A percentile compares a stretch with the other conserved stretches of the same genome.
These are phyloP conservation scores for Invenusta paracnida DNA, from an alignment of 2,888 invertebrate species.

Conservation along the genomic window DNA sequence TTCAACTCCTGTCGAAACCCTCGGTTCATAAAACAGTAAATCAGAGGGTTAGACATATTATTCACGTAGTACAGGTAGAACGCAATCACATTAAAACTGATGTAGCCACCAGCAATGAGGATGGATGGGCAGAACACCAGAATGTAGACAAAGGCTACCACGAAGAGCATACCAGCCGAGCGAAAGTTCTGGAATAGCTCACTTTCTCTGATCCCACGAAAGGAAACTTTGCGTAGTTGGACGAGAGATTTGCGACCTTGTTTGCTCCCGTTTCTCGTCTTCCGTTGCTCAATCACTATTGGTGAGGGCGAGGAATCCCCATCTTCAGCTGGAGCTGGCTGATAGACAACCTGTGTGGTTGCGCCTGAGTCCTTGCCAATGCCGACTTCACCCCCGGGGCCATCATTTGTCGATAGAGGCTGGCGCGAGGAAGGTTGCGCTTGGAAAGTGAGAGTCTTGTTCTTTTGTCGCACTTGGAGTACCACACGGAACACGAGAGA, in stretches of 20 bases:
- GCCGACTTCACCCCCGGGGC: not conserved
- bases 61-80: conserved; percentile 37
- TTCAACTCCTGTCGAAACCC: conserved; percentile 32
- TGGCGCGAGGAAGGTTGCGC: not conserved
- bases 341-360: not conserved
- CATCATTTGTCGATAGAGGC: not conserved
- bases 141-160: conserved; percentile 36
- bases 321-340: not conserved
- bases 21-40: conserved; percentile 38
- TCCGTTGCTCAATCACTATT: not conserved
- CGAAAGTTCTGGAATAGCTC: conserved; percentile 31
- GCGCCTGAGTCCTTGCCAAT: not conserved
- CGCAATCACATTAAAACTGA: conserved; percentile 20
- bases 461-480: conserved; percentile 24
- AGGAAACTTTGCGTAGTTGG: not conserved
- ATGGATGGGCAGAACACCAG: conserved; percentile 25
- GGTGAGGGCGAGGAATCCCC: not conserved
- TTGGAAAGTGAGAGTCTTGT: not conserved
- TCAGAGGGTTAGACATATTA: conserved; percentile 28
- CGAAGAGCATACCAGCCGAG: conserved; percentile 34
- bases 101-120: not conserved
- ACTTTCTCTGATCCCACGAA: conserved; percentile 27
- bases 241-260: not conserved
- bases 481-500: conserved; percentile 33
- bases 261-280: not conserved